A percentile compares a stretch with the other conserved stretches of the same genome.
These are phyloP conservation scores for Henricia sp. DNA, from an alignment of 53 echinoderm and acorn worm genomes.

Conservation along the genomic window DNA sequence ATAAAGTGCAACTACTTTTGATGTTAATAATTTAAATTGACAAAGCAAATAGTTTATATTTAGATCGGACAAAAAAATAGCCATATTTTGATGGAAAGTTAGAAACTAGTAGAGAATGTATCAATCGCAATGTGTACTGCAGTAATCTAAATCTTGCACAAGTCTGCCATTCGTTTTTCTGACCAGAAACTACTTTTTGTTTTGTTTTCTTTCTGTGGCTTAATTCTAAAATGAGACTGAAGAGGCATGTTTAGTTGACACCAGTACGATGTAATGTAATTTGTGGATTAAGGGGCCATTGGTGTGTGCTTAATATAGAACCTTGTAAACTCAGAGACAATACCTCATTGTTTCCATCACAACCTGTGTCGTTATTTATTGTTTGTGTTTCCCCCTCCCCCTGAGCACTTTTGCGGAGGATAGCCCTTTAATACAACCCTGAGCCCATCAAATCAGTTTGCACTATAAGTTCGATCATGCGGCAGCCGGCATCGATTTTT, in stretches of 20 bases:
- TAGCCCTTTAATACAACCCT: too few relatives aligned
- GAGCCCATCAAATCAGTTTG: too few relatives aligned
- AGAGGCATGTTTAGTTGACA: constrained; percentile 63
- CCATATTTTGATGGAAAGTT: constrained; percentile 50
- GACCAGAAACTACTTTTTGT: constrained; percentile 51
- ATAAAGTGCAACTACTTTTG: constrained; percentile 47
- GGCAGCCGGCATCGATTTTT: too few relatives aligned
- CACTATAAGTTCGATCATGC: too few relatives aligned
- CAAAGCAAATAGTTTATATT: constrained; percentile 58
- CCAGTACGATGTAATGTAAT: constrained; percentile 39
- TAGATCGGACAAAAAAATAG: constrained; percentile 15
- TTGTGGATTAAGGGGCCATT: too few relatives aligned
- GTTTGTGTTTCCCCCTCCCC: constrained; percentile 24
- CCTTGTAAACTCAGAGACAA: constrained; percentile 61
- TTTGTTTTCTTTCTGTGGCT: constrained; percentile 45
- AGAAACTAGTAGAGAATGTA: not conserved
- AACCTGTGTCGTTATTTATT: constrained; percentile 53
- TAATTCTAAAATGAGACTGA: constrained; percentile 22
- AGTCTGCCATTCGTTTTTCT: constrained; percentile 35
- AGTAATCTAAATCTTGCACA: not conserved
- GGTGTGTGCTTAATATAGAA: constrained; percentile 65
- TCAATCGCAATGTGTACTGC: not conserved
- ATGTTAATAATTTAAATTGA: constrained; percentile 33
- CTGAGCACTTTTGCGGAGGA: too few relatives aligned
- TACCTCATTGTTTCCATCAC: constrained; percentile 10